Evolutionary conservation across 2,113 vertebrate genomes (phyloP), one percentile per base, ranked within the genome.

Genomic region (Paedocypris sp.): DNA sequence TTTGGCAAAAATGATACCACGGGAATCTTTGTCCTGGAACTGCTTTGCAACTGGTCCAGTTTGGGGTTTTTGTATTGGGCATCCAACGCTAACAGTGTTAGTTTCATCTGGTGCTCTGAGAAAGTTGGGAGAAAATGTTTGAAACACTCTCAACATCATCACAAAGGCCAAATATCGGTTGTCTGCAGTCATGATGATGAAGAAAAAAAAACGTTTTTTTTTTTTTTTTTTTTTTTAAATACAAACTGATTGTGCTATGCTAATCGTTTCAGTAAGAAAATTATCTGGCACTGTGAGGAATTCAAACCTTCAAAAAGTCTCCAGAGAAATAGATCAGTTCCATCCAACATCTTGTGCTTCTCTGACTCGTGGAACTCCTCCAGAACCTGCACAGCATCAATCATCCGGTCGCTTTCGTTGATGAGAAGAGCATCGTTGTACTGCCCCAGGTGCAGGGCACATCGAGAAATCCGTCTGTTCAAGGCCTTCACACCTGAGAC

Each of bases 391-490:
- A 88, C 83, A 1, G 94, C 91, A 0, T 98, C 92, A 3, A 77
- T 52, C 72, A 88, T 89, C 1, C 87, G 73, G 59, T 94, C 83
- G 0, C 89, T 80, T 76, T 92, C 90, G 0, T 89, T 86, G 73
- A 92, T 78, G 52, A 98, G 82, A 74, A 98, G 66, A 0, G 93
- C 87, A 0, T 97, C 89, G 0, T 95, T 97, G 77, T 95, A 97
- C 54, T 83, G 70, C 36, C 90, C 74, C 28, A 98, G 85, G 76
- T 97, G 90, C 7, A 90, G 45, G 0, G 90, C 89, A 0, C 87
- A 91, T 38, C 82, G 80, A 1, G 89, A 75, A 0, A 39, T 64
- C 64, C 68, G n/a, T 13, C 78, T 83, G 25, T 84, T 75, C 1
- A 66, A 60, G 0, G 6, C 22, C 48, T 35, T 49, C 0, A 87